Percentiles rank a stretch among this genome's conserved stretches.
Evolutionary conservation across 2,888 invertebrate genomes (phyloP).

Genomic region (Zhuqinia jingwanae): DNA sequence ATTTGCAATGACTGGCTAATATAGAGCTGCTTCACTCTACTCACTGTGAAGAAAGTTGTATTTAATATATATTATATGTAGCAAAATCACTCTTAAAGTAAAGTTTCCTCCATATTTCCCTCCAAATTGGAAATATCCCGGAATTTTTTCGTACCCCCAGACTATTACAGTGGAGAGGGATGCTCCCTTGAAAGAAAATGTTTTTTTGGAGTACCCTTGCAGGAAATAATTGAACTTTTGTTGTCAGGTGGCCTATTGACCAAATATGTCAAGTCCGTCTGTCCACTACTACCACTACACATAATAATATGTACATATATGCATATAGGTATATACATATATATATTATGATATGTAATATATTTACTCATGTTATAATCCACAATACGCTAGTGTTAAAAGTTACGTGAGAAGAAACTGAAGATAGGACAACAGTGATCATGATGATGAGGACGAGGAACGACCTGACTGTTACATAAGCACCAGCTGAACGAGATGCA

Average conservation of each 20-base stretch:
- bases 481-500: constrained; percentile 15
- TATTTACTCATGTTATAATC: no score
- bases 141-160: neutral
- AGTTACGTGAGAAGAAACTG: constrained; percentile 20
- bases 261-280: constrained; percentile 44
- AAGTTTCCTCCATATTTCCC: neutral
- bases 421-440: constrained; percentile 37
- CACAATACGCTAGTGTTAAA: neutral
- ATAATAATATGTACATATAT: neutral
- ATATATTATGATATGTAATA: neutral
- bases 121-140: neutral
- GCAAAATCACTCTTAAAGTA: neutral
- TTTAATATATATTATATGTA: constrained; percentile 3
- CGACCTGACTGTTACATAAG: constrained; percentile 41
- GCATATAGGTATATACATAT: neutral
- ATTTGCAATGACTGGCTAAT: constrained; percentile 49
- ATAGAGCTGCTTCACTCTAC: neutral
- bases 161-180: neutral
- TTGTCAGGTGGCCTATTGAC: constrained; percentile 50
- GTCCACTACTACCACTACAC: constrained; percentile 13
- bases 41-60: neutral
- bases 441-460: constrained; percentile 42
- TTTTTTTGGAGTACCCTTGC: neutral
- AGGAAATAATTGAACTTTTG: neutral
- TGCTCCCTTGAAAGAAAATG: neutral